Conservation (phyloP, 2,797 vertebrate species). For the Acrossocheilus fasciatus region DNA sequence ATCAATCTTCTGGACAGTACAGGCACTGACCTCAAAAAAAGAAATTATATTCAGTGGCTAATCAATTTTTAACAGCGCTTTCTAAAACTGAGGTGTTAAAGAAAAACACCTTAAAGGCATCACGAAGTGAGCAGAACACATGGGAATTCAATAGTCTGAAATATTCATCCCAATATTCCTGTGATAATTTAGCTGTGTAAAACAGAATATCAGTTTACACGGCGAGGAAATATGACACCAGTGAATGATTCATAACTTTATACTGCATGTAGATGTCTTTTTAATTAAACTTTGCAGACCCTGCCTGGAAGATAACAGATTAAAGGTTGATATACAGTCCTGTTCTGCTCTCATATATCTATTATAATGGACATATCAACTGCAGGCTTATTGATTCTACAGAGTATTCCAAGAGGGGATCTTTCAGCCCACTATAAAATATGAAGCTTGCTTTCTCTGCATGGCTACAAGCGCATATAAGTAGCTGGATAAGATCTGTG, state of each 20-base stretch:
- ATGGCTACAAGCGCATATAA: neutral
- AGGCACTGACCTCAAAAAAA: conserved; percentile 70
- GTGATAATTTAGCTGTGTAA: conserved; percentile 26
- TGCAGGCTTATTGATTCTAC: conserved; percentile 36
- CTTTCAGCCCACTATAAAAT: neutral
- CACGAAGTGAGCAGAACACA: conserved; percentile 64
- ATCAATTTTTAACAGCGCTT: conserved; percentile 79
- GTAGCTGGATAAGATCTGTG: conserved; percentile 1
- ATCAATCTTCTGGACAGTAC: conserved; percentile 10
- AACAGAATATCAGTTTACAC: conserved; percentile 11
- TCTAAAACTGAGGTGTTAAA: conserved; percentile 61
- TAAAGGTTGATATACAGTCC: conserved; percentile 42
- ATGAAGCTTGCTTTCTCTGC: conserved; percentile 7
- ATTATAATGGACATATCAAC: conserved; percentile 16
- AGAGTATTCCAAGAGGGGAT: conserved; percentile 9
- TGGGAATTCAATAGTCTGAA: conserved; percentile 69
- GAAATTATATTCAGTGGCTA: conserved; percentile 74
- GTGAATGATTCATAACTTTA: conserved; percentile 11
- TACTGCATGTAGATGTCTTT: conserved; percentile 14
- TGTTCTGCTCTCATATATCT: neutral
- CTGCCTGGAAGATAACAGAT: neutral
- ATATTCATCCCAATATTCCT: conserved; percentile 66
- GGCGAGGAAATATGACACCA: neutral
- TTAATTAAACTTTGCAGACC: conserved; percentile 11
- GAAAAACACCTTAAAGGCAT: conserved; percentile 63